A percentile compares a stretch with the other conserved stretches of the same genome.
These are phyloP conservation scores for Ameiurus melas DNA, from an alignment of 2,113 vertebrate genomes.

Conservation along the genomic window DNA sequence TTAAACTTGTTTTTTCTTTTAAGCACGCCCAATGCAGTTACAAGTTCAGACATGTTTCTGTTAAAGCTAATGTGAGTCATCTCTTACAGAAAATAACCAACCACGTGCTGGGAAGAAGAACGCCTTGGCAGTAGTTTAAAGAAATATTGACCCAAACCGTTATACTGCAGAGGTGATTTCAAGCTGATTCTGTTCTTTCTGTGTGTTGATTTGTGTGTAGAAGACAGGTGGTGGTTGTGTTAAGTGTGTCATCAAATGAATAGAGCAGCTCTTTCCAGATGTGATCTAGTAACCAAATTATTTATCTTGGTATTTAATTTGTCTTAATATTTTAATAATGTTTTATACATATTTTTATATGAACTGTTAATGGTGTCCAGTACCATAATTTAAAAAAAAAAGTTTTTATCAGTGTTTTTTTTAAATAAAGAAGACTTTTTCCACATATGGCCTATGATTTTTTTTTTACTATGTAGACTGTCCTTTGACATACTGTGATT, in stretches of 20 bases:
- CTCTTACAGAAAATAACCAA: slow-evolving; percentile 70
- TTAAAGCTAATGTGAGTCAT: neutral
- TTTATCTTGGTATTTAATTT: neutral
- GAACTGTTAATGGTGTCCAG: neutral
- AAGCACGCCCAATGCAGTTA: neutral
- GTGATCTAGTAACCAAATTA: neutral
- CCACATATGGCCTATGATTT: neutral
- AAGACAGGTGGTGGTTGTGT: neutral
- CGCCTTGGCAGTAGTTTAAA: slow-evolving; percentile 59
- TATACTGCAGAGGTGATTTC: neutral
- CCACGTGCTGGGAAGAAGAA: slow-evolving; percentile 60
- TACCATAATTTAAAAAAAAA: neutral
- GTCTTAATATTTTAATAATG: slow-evolving; percentile 9
- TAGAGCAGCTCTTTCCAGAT: neutral
- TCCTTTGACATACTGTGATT: neutral
- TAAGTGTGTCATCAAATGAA: neutral
- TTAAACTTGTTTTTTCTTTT: neutral
- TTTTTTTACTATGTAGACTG: neutral
- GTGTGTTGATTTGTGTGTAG: neutral
- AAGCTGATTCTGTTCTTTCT: neutral
- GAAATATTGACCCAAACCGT: neutral
- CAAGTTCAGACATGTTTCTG: neutral
- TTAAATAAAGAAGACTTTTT: slow-evolving; percentile 13
- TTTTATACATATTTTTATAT: neutral
- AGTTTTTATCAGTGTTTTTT: neutral